Evolutionary conservation across 2,888 invertebrate species (phyloP), one percentile per base, ranked within the genome.

Genomic region (Coremacera marginata): DNA sequence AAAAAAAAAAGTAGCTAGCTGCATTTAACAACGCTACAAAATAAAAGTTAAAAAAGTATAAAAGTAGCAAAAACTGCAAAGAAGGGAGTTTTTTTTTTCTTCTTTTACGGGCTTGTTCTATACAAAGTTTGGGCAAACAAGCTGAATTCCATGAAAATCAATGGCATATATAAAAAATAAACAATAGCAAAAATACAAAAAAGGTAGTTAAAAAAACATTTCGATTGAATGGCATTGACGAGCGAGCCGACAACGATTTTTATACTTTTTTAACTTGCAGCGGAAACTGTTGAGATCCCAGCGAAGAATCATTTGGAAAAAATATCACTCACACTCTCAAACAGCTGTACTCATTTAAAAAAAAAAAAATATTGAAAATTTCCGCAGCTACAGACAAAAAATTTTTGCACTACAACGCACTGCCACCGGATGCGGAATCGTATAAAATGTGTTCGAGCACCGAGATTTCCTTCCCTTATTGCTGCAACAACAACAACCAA

Each of bases 341-440:
- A 22, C 60, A 27, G 27, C 22, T 44, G 57, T 11, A 60, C 14
- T 14, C 14, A 72, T 60, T 57, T 25, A 60, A 11, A 62, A 27
- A 60, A 11, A 62, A 27, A 25, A 16, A 16, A 27, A 25, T 62
- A 62, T 62, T 62, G 60, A 27, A 25, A 62, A 62, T 62, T 62
- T 62, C 37, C 70, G 11, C 52, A 57, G 60, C 55, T 71, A 73
- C 19, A 67, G 9, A 70, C 27, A 63, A 19, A 25, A 68, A 85
- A 84, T 81, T 84, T 83, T 44, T 81, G 82, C 70, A 34, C 57
- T 34, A 55, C 16, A 34, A 34, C 82, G 44, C 44, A 44, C 9
- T 11, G 16, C 31, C 25, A 25, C 60, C 60, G 60, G 60, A 62
- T 62, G 60, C 27, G 44, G 60, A 62, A 62, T 62, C 27, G 55